These are phyloP conservation scores for Agriopis aurantiaria DNA, from an alignment of 2,888 invertebrate genomes.

Conservation along the genomic window DNA sequence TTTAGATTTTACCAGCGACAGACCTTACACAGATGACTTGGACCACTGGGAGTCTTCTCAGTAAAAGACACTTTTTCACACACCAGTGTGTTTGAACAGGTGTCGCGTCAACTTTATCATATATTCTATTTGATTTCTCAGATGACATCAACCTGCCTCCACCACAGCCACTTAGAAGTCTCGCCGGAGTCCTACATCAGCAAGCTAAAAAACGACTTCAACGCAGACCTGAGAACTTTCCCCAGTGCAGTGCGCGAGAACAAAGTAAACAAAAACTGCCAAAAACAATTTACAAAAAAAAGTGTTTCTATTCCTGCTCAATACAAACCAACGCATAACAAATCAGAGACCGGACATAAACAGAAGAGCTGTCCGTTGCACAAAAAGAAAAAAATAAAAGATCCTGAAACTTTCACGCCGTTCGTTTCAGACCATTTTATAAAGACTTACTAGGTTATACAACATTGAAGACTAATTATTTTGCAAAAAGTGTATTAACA, in stretches of 20 bases:
- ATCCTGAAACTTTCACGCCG: slow-evolving; percentile 64
- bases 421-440: slow-evolving; percentile 79
- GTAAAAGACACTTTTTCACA: too few species aligned
- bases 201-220: slow-evolving; percentile 47
- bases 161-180: slow-evolving; percentile 80
- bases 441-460: slow-evolving; percentile 73
- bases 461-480: slow-evolving; percentile 5
- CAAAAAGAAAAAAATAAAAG: slow-evolving; percentile 76
- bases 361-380: slow-evolving; percentile 75
- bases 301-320: slow-evolving; percentile 71
- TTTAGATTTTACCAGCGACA: too few species aligned
- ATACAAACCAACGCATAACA: slow-evolving; percentile 77
- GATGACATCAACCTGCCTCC: slow-evolving; percentile 78
- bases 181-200: slow-evolving; percentile 56
- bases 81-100: too few species aligned
- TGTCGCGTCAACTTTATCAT: background rate
- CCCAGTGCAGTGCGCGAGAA: slow-evolving; percentile 39
- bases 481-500: background rate
- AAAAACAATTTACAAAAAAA: slow-evolving; percentile 67
- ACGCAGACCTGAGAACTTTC: slow-evolving; percentile 46
- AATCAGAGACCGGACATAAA: slow-evolving; percentile 74
- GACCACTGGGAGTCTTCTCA: background rate
- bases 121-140: slow-evolving; percentile 51
- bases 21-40: too few species aligned
- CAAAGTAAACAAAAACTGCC: slow-evolving; percentile 61